phyloP scores from a whole-genome alignment of 2,113 vertebrate genomes.

The Typhlomys cinereus region DNA sequence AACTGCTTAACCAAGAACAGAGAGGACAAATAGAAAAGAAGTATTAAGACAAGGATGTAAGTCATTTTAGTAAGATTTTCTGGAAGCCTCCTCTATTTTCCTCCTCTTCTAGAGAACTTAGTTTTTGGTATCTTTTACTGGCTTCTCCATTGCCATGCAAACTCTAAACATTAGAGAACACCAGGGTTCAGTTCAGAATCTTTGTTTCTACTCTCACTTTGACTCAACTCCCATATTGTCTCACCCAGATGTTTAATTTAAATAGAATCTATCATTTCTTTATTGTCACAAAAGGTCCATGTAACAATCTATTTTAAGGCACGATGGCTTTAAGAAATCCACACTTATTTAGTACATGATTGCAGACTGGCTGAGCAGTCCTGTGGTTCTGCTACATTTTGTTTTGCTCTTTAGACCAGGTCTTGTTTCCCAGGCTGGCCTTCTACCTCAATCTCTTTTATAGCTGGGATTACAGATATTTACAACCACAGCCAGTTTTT shows the following conservation, averaged over 20 bases:
- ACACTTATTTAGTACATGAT: not conserved
- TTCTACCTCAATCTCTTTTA: too few relatives aligned
- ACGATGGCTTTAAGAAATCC: not conserved
- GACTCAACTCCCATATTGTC: not conserved
- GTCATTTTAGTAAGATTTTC: not conserved
- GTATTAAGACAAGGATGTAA: not conserved
- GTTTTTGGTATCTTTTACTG: not conserved
- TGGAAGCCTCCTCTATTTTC: not conserved
- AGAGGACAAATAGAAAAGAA: not conserved
- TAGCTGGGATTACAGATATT: not conserved
- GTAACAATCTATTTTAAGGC: not conserved
- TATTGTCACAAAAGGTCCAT: not conserved
- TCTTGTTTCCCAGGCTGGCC: not conserved
- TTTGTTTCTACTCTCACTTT: not conserved
- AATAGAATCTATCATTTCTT: not conserved
- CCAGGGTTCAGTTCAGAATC: not conserved
- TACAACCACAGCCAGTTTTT: not conserved
- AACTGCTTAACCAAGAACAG: not conserved
- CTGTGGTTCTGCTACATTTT: too few relatives aligned
- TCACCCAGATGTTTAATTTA: not conserved
- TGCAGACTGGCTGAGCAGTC: not conserved
- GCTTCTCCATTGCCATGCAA: not conserved
- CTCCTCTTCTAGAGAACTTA: not conserved
- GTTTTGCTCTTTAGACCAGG: too few relatives aligned
- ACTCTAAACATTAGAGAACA: not conserved